phyloP scores from a whole-genome alignment of 1,140 invertebrate species.

The Xylocopa sonorina region DNA sequence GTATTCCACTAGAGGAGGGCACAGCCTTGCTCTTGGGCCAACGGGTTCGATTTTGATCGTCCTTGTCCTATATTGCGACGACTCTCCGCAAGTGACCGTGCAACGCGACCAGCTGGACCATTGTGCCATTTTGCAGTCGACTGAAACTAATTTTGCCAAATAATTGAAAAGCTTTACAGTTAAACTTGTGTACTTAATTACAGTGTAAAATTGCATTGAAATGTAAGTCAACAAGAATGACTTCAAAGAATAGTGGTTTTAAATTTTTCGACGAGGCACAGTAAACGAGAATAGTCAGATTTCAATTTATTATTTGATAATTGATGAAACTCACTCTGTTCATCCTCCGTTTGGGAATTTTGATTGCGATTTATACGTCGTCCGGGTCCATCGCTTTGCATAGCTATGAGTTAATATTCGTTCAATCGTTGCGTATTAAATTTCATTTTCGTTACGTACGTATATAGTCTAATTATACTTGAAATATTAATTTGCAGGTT shows the following conservation, averaged over 20 bases:
- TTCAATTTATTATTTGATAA: not conserved
- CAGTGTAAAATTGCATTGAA: no score
- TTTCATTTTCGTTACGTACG: no score
- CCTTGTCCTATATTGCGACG: conserved; percentile 80
- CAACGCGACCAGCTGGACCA: conserved; percentile 87
- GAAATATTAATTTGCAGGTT: no score
- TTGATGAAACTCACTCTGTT: conserved; percentile 54
- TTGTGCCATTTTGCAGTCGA: conserved; percentile 84
- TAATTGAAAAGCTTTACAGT: no score
- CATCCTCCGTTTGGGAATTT: conserved; percentile 45
- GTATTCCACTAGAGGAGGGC: conserved; percentile 72
- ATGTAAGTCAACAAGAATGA: no score
- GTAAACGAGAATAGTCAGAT: no score
- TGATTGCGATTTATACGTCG: conserved; percentile 45
- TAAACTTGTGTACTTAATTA: no score
- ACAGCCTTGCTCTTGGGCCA: conserved; percentile 67
- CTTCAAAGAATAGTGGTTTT: no score
- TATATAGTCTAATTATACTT: no score
- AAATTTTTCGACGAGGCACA: no score
- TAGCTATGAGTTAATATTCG: conserved; percentile 50
- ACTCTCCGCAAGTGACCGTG: conserved; percentile 84
- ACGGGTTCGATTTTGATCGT: conserved; percentile 72
- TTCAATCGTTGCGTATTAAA: not conserved
- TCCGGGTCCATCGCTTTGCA: conserved; percentile 60
- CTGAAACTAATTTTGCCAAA: conserved; percentile 55